Conservation (phyloP, 1,140 invertebrate genomes). For the Agrypnia vestita region DNA sequence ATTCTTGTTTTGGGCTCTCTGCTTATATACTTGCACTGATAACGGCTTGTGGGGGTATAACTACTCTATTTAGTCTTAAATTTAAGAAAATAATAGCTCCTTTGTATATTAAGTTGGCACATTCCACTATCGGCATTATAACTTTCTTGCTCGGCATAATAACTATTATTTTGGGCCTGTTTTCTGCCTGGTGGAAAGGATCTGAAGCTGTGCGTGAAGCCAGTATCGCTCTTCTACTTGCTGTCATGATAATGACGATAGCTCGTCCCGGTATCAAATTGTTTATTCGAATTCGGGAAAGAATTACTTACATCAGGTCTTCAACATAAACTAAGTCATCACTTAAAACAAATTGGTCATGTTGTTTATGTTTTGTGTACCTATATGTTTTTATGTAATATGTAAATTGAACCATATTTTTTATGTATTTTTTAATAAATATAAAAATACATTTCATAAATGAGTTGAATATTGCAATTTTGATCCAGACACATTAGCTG, state of each 20-base stretch:
- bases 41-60: slow-evolving; percentile 67
- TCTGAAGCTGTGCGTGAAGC: slow-evolving; percentile 64
- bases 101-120: slow-evolving; percentile 69
- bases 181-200: slow-evolving; percentile 67
- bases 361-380: too few relatives aligned
- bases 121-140: slow-evolving; percentile 66
- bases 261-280: slow-evolving; percentile 69
- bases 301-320: slow-evolving; percentile 59
- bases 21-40: slow-evolving; percentile 66
- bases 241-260: slow-evolving; percentile 67
- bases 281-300: slow-evolving; percentile 69
- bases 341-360: not conserved
- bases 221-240: slow-evolving; percentile 64
- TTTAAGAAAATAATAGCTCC: slow-evolving; percentile 67
- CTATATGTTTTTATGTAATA: too few relatives aligned
- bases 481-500: too few relatives aligned
- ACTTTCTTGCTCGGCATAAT: slow-evolving; percentile 68
- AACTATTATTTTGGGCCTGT: slow-evolving; percentile 67
- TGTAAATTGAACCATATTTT: too few relatives aligned
- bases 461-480: too few relatives aligned
- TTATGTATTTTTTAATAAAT: too few relatives aligned
- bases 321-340: slow-evolving; percentile 40
- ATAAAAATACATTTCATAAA: too few relatives aligned
- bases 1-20: slow-evolving; percentile 69
- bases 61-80: slow-evolving; percentile 68